Base-by-base conservation (phyloP, 2,888 invertebrate genomes). In the Automeris io region DNA sequence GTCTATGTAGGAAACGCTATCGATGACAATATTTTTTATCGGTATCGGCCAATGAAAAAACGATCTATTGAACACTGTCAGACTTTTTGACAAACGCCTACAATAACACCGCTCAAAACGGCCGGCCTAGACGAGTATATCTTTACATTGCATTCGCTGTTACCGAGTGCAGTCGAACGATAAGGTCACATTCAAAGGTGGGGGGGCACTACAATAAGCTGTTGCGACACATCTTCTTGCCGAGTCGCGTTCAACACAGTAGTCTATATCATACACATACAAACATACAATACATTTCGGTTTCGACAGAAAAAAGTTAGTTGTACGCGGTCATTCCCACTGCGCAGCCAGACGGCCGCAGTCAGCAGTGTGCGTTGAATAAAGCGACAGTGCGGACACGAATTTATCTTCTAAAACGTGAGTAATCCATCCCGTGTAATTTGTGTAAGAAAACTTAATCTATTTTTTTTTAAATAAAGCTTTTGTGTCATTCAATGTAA, bases 141-240 rank as follows among this genome's bases (percentile, higher is more conserved):
- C 42, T 62, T 57, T 69, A 63, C 50, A 66, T 53, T 70, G 68
- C 70, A 68, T 42, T 61, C 54, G 47, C 61, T 65, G 79, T 76
- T 70, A 58, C 72, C 45, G 67, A 77, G 77, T 81, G 82, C 82
- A 76, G 59, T 61, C 57, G 61, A 57, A 74, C 76, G 79, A 79
- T 81, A 82, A 81, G 81, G 78, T 80, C 79, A 73, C 61, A 62
- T 59, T 59, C 47, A 59, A 68, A 72, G 77, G 77, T 70, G 78
- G 77, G 78, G n/a, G 76, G 64, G 51, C 49, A 61, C 64, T 58
- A 65, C 65, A 68, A 66, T 60, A 57, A 50, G 45, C 46, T 43
- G 52, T 76, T 72, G 68, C 71, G 68, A 74, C 67, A 68, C 54
- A 46, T 47, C 49, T 41, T n/a, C 46, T 41, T 41, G 42, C 44